A percentile compares a stretch with the other conserved stretches of the same genome.
Evolutionary conservation across 2,797 vertebrate species (phyloP).

Genomic region (Petrocephalus sullivani): DNA sequence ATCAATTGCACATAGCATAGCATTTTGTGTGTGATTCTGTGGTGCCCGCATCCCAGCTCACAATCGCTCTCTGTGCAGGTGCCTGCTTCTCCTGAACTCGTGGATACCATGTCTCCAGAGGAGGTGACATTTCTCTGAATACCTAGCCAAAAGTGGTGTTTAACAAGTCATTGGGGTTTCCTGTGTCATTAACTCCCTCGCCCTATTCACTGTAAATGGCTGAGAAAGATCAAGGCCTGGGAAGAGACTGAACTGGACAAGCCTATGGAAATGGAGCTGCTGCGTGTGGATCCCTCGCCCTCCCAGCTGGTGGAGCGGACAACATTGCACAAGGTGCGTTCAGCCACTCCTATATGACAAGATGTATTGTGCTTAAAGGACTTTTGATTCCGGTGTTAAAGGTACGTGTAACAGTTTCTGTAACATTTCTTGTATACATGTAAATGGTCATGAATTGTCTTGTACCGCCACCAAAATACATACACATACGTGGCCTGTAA

Average conservation of each 20-base stretch:
- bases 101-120: conserved; percentile 68
- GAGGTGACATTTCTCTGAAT: conserved; percentile 55
- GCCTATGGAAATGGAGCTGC: conserved; percentile 79
- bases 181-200: not conserved
- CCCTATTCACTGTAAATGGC: conserved; percentile 24
- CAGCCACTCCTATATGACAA: not conserved
- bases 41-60: not conserved
- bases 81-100: conserved; percentile 41
- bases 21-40: not conserved
- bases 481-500: not conserved
- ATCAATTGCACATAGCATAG: not conserved
- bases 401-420: no score
- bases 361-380: not conserved
- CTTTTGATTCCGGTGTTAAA: not conserved
- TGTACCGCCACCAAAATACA: not conserved
- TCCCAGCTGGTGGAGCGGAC: conserved; percentile 95
- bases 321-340: conserved; percentile 80
- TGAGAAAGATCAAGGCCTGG: conserved; percentile 79
- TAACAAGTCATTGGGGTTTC: not conserved
- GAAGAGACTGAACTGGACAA: conserved; percentile 78
- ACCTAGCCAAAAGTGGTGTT: not conserved
- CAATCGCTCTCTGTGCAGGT: conserved; percentile 49
- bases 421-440: not conserved
- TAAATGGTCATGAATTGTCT: not conserved
- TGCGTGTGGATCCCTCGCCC: conserved; percentile 83